Evolutionary conservation across 2,113 vertebrate species (phyloP).

Genomic region (Lethenteron reissneri): DNA sequence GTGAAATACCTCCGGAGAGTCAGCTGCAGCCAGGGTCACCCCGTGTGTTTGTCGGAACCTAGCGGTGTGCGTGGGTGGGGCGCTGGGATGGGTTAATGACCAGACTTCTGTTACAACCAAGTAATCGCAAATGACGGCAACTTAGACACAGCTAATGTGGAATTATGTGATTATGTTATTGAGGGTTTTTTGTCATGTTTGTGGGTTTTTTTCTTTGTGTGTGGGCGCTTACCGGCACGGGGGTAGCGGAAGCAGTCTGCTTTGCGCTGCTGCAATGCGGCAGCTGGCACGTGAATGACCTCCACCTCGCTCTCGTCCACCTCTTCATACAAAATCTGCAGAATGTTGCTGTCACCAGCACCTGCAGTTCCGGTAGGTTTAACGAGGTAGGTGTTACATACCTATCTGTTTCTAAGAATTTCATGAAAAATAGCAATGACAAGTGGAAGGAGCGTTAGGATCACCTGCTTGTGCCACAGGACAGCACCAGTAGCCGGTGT

Average conservation of each 20-base stretch:
- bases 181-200: too few relatives aligned
- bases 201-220: not conserved
- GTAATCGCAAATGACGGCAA: too few relatives aligned
- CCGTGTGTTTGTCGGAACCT: too few relatives aligned
- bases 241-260: constrained; percentile 84
- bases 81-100: not conserved
- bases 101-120: not conserved
- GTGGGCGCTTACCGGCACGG: constrained; percentile 41
- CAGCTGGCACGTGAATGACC: constrained; percentile 79
- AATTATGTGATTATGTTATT: too few relatives aligned
- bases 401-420: too few relatives aligned
- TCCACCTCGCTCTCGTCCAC: constrained; percentile 89
- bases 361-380: constrained; percentile 19
- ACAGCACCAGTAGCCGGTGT: constrained; percentile 93
- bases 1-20: too few relatives aligned
- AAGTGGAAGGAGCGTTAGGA: too few relatives aligned
- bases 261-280: constrained; percentile 73
- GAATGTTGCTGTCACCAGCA: constrained; percentile 36
- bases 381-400: too few relatives aligned
- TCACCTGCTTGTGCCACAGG: constrained; percentile 37
- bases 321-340: constrained; percentile 69
- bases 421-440: too few relatives aligned
- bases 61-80: too few relatives aligned
- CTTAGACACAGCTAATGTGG: too few relatives aligned
- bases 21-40: too few relatives aligned